Evolutionary conservation across 2,888 invertebrate genomes (phyloP).

Genomic region (Ditula angustiorana): DNA sequence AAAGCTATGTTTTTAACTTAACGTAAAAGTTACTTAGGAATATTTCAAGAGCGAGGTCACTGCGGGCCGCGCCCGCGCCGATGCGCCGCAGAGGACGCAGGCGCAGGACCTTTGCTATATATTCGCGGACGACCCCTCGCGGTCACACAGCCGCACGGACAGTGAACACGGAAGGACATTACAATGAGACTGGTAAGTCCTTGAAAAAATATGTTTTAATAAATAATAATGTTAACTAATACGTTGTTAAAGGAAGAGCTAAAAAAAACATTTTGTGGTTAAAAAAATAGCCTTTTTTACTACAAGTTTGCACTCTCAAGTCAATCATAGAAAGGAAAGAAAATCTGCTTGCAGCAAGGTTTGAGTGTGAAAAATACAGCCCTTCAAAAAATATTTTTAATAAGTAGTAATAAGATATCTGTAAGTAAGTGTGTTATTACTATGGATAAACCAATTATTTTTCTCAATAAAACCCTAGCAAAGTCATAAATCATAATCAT

Average conservation of each 20-base stretch:
- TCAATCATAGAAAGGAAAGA: no score
- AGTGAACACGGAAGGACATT: conserved; percentile 75
- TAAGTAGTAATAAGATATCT: no score
- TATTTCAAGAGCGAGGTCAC: conserved; percentile 72
- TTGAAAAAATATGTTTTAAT: conserved; percentile 50
- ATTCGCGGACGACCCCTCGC: conserved; percentile 66
- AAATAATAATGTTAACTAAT: neutral
- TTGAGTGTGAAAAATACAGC: no score
- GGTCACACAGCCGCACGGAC: conserved; percentile 72
- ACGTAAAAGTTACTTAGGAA: conserved; percentile 44
- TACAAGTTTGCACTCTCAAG: no score
- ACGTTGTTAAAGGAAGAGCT: no score
- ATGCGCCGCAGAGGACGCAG: conserved; percentile 62
- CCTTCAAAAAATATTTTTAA: no score
- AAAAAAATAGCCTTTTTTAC: no score
- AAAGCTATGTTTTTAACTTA: conserved; percentile 44
- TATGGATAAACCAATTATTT: neutral
- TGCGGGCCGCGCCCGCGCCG: conserved; percentile 60
- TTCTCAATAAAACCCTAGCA: neutral
- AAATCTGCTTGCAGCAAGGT: no score
- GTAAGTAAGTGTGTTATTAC: no score
- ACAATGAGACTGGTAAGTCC: conserved; percentile 83
- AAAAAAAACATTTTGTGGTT: neutral
- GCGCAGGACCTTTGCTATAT: conserved; percentile 78
- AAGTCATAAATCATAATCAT: neutral